Base-by-base conservation (phyloP, 2,888 invertebrate genomes). In the Athripsodes cinereus region DNA sequence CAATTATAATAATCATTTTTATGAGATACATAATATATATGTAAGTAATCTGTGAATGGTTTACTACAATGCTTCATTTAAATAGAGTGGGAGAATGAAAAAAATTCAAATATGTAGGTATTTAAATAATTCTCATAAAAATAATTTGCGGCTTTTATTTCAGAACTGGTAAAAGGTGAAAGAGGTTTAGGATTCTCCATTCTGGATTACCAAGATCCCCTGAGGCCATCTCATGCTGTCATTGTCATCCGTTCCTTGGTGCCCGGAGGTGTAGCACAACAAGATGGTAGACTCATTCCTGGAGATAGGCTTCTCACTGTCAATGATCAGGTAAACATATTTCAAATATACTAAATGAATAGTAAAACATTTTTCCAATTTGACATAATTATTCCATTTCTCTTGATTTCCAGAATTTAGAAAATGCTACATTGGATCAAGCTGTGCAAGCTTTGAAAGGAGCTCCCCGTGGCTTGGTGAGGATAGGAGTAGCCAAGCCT, bases 161-260 rank as follows among this genome's bases (percentile, higher is more conserved):
- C 69, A 79, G 95, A 97, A 75, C 78, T 99, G 66, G 85, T 91
- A 60, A 99, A 99, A 77, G 97, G 96, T 63, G 96, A 97, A 72
- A 85, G 96, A 61, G 99, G 99, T 13, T 84, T 99, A 60, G 99
- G 99, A 62, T 99, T 99, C 80, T 97, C 97, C 63, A 96, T 99
- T 73, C 83, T 99, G 66, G 99, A 95, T 78, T 80, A 79, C 59
- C 83, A 95, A 83, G 98, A 99, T 80, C 98, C 98, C 31, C 83
- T 96, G 74, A 96, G 98, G 75, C 93, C 96, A 48, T 87, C 91
- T 68, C 96, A 97, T 75, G 96, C 96, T 61, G 89, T 99, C 69
- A 98, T 99, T 70, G 97, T 99, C 66, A 96, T 99, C 71, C 86
- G 98, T 66, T 96, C 96, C 66, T 82, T 99, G 67, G 99, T 99